Evolutionary conservation across 23 tunicate genomes (phyloP), one percentile per base, ranked within the genome.

Genomic region (Aplidium turbinatum): DNA sequence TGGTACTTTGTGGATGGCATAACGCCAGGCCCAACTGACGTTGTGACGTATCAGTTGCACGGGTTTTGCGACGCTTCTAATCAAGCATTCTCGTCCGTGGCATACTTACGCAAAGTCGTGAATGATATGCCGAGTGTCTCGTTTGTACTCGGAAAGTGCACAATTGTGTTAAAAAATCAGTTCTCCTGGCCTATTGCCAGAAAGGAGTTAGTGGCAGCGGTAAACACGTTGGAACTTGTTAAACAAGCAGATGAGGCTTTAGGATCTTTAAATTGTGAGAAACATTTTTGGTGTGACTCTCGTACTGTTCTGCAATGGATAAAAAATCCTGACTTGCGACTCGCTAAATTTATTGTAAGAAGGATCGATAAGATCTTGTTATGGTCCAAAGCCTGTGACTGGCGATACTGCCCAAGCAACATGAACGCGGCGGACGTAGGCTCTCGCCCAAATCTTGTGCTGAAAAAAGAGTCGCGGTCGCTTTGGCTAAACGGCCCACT

Each of bases 211-310:
- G 5, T 38, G 5, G 68, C 68, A 28, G 38, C 68, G 5, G 38
- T 60, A 27, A 27, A 28, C 16, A 26, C 38, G 16, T 9, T 60
- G 20, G 36, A 60, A 20, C 35, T 60, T 6, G 31, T 60, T 36
- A 60, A 60, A 4, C 30, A 20, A 6, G 68, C 35, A 6, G 6
- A 20, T 60, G 36, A 60, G 30, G 68, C 68, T 6, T 60, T 60
- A 20, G 38, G 31, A 20, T 11, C 31, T 5, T 31, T 38, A 6
- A 60, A 30, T 5, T 60, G 68, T 20, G 31, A 31, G 7, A 60
- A 60, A 5, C 31, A 27, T 31, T 60, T 60, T 20, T 60, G 68
- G 68, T 60, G 68, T 31, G 68, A 60, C n/a, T 60, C 68, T 20
- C 5, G 7, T 7, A 20, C n/a, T 6, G 36, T 60, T 7, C 68